phyloP scores from a whole-genome alignment of 2,888 invertebrate genomes.

The Spilosoma lubricipeda region DNA sequence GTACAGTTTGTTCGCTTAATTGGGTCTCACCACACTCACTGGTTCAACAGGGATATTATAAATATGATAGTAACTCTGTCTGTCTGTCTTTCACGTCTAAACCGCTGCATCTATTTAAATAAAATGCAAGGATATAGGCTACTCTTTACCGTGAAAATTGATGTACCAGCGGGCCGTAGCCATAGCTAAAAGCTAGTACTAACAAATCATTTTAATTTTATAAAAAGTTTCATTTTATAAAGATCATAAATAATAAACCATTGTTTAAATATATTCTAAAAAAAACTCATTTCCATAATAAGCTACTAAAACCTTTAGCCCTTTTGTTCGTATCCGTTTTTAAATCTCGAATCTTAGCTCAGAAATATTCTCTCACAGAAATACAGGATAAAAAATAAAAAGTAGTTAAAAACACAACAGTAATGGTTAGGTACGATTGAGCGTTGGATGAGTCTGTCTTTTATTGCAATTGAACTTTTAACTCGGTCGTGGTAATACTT shows the following conservation, averaged over 20 bases:
- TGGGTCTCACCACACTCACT: too few relatives aligned
- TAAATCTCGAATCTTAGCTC: constrained; percentile 13
- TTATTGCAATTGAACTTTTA: constrained; percentile 28
- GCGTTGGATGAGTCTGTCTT: constrained; percentile 11
- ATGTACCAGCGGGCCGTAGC: too few relatives aligned
- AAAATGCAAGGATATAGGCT: too few relatives aligned
- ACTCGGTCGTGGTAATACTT: not conserved
- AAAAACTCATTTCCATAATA: constrained; percentile 13
- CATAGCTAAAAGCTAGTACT: too few relatives aligned
- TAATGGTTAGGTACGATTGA: constrained; percentile 6
- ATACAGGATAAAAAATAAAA: constrained; percentile 20
- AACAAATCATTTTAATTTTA: not conserved
- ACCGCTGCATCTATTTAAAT: too few relatives aligned
- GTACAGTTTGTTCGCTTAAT: too few relatives aligned
- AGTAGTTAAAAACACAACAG: constrained; percentile 31
- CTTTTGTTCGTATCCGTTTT: constrained; percentile 11
- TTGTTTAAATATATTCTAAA: constrained; percentile 13
- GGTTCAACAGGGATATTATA: too few relatives aligned
- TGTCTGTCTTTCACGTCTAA: too few relatives aligned
- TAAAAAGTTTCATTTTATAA: not conserved
- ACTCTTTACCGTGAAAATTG: too few relatives aligned
- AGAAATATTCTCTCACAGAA: constrained; percentile 21
- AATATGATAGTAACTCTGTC: too few relatives aligned
- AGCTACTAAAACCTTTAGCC: constrained; percentile 8
- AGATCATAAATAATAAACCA: not conserved